A percentile compares a stretch with the other conserved stretches of the same genome.
Evolutionary conservation across 1,140 invertebrate genomes (phyloP).

Genomic region (Bombyx mandarina): DNA sequence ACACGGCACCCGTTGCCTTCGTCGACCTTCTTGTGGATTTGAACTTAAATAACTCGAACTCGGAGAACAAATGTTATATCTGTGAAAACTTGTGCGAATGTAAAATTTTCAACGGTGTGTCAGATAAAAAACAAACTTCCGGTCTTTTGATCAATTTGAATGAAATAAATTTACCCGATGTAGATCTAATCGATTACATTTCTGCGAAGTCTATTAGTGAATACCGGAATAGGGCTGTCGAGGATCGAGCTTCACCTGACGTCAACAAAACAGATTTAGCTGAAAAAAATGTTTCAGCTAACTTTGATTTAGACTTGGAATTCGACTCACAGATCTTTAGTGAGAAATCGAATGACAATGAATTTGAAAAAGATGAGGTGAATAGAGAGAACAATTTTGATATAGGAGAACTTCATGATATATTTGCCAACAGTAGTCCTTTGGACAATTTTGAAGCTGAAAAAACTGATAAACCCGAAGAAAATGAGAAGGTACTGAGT

Average conservation of each 20-base stretch:
- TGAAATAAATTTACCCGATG: constrained; percentile 31
- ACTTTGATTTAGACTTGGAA: constrained; percentile 36
- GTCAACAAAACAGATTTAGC: background rate
- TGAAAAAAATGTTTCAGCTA: constrained; percentile 6
- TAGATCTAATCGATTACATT: constrained; percentile 41
- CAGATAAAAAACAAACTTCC: constrained; percentile 15
- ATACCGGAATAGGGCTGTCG: constrained; percentile 17
- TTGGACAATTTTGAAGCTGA: constrained; percentile 16
- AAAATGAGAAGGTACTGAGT: constrained; percentile 31
- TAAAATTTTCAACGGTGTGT: constrained; percentile 20
- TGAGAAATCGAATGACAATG: constrained; percentile 12
- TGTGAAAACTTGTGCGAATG: constrained; percentile 43
- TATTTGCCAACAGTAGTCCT: constrained; percentile 38
- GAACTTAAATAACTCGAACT: constrained; percentile 35
- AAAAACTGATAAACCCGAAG: constrained; percentile 9
- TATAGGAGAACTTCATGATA: constrained; percentile 55
- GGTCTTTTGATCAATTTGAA: constrained; percentile 15
- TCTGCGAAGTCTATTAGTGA: constrained; percentile 25
- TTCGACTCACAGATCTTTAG: constrained; percentile 19
- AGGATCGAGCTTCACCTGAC: constrained; percentile 8
- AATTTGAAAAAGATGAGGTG: constrained; percentile 8
- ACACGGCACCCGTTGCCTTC: constrained; percentile 34
- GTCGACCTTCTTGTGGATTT: constrained; percentile 58
- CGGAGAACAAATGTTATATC: constrained; percentile 32
- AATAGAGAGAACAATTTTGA: constrained; percentile 36